phyloP scores from a whole-genome alignment of 2,113 vertebrate species.

The Jacana jacana region DNA sequence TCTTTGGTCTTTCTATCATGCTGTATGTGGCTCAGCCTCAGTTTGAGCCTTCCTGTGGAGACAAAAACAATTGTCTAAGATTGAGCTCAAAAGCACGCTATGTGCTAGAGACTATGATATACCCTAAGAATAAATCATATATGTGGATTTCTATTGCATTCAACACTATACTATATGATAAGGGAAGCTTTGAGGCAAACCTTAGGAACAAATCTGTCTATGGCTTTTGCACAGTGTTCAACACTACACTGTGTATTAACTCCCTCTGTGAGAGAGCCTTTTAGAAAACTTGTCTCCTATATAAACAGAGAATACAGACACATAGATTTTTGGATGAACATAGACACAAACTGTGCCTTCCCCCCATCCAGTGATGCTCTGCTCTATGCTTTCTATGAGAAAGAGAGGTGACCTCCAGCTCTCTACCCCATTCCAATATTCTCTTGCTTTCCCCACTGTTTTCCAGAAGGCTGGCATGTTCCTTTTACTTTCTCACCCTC shows the following conservation, averaged over 20 bases:
- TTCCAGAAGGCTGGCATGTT: not conserved
- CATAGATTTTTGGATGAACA: not conserved
- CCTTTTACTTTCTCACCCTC: not conserved
- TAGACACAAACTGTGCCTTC: not conserved
- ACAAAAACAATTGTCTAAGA: not conserved
- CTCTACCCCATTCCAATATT: accelerated
- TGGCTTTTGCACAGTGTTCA: not conserved
- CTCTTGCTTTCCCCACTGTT: not conserved
- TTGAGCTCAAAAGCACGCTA: not conserved
- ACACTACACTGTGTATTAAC: not conserved
- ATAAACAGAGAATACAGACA: not conserved
- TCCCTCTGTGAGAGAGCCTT: not conserved
- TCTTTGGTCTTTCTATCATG: not conserved
- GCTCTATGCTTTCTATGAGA: not conserved
- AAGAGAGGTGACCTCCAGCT: not conserved
- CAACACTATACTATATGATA: not conserved
- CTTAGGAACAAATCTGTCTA: not conserved
- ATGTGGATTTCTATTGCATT: not conserved
- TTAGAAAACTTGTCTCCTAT: not conserved
- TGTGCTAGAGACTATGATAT: not conserved
- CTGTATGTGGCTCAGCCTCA: not conserved
- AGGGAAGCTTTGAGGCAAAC: not conserved
- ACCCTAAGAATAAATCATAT: not conserved
- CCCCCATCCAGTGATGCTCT: not conserved
- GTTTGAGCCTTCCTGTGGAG: not conserved